Evolutionary conservation across 2,888 invertebrate genomes (phyloP), one percentile per base, ranked within the genome.

Genomic region (Unio delphinus): DNA sequence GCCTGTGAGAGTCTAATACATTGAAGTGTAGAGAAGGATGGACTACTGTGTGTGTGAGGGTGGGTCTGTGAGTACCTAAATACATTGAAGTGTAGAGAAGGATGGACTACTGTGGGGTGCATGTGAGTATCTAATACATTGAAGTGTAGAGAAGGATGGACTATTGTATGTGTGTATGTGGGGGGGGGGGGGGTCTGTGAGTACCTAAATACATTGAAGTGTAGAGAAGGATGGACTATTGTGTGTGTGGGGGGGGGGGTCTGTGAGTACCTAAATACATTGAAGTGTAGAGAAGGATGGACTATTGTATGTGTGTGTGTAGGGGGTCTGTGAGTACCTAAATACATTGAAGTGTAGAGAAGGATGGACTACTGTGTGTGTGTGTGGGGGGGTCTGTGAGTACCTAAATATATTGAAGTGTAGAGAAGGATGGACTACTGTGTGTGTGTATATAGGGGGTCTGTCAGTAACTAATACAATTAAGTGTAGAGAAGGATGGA

Each of bases 61-160:
- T n/a, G 99, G 98, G 98, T 87, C 73, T 95, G 93, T 93, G 89
- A 91, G 92, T 86, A 65, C 17, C 20, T 58, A 58, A 45, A n/a
- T 45, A 45, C 45, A 45, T 3, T 45, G 45, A 45, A 91, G 94
- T 55, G 95, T 99, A 85, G 92, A 91, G 87, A 95, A 95, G 94
- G 97, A 98, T 77, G 99, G 98, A 78, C 94, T 99, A 58, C 90
- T 97, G 66, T 99, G 98, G 99, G 98, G 98, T 87, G 96, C 96
- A 73, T 95, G 93, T 93, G 89, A 91, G 92, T 86, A 65, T 11
- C 20, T 58, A 58, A 45, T 45, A 45, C 45, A 45, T 3, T 45
- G 45, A 45, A 91, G 94, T 55, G 95, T 99, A 85, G 92, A 91
- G 87, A 95, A 95, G 94, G 97, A 98, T 77, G 99, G 98, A 78